Base-by-base conservation (phyloP, 2,888 invertebrate species). In the Cantharis lateralis region DNA sequence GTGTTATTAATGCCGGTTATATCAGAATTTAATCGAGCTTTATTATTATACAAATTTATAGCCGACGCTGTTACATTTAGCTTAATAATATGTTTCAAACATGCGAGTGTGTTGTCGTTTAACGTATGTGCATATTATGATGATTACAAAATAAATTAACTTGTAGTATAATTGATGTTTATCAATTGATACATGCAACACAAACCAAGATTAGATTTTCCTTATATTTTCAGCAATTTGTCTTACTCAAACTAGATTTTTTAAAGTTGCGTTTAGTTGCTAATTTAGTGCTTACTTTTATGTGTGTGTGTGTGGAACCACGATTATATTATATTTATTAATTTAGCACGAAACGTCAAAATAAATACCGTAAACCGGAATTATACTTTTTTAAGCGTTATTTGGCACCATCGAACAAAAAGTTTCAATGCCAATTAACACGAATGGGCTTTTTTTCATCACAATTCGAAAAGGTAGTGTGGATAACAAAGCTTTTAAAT, bases 121-220 rank as follows among this genome's bases (percentile, higher is more conserved):
- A 83, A 83, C 82, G 81, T 84, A 84, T 85, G 84, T 84, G 84
- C 84, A 85, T 85, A 84, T 84, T 83, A 85, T 84, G 84, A 82
- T 82, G 83, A 84, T 84, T 84, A 84, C 84, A 85, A 85, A 84
- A 84, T 84, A 84, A 85, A 85, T 85, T 85, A 84, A 84, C 84
- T 83, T 82, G 84, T 85, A 84, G 62, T 32, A 64, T 28, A 75
- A 75, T 78, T 68, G 75, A 74, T 69, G 18, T 62, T 74, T 70
- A 63, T 69, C 74, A 68, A 68, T 68, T 66, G 64, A 66, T 66
- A 66, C 64, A 66, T 66, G 64, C 64, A 66, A 66, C 64, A 18
- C 18, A 66, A 66, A 18, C 64, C 24, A 66, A 66, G 64, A 66
- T 66, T 66, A 66, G 24, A 66, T 24, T 16, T 66, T 20, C 64